phyloP scores from a whole-genome alignment of 2,888 invertebrate genomes.

The Copidosoma aretas region DNA sequence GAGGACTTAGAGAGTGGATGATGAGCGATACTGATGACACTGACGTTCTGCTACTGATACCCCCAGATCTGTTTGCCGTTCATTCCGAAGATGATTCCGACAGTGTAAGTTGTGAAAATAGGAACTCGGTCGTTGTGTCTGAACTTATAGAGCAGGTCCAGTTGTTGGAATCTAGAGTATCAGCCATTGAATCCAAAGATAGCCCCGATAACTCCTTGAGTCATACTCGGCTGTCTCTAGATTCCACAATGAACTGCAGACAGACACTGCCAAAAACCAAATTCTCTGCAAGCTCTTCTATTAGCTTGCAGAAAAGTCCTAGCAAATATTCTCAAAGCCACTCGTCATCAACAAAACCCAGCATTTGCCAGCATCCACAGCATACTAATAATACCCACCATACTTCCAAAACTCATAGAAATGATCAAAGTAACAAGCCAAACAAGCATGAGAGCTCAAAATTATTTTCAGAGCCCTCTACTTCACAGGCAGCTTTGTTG shows the following conservation, averaged over 20 bases:
- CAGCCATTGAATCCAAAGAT: conserved; percentile 63
- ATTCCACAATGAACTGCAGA: conserved; percentile 34
- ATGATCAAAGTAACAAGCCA: conserved; percentile 43
- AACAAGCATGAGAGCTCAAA: conserved; percentile 51
- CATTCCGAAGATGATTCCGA: conserved; percentile 62
- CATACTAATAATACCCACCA: conserved; percentile 38
- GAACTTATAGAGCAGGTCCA: conserved; percentile 71
- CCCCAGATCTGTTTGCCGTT: conserved; percentile 77
- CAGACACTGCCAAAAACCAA: conserved; percentile 45
- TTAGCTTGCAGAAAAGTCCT: conserved; percentile 51
- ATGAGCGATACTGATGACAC: conserved; percentile 84
- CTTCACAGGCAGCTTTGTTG: conserved; percentile 38
- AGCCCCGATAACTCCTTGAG: conserved; percentile 48
- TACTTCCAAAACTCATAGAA: conserved; percentile 8
- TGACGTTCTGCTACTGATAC: conserved; percentile 79
- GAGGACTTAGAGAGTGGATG: conserved; percentile 48
- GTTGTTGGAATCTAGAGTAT: conserved; percentile 65
- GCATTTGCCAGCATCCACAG: conserved; percentile 34
- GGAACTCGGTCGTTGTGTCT: conserved; percentile 66
- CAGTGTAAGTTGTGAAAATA: conserved; percentile 35
- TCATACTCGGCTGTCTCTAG: conserved; percentile 27
- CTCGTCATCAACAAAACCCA: conserved; percentile 57
- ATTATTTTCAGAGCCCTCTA: conserved; percentile 43
- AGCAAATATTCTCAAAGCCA: conserved; percentile 48
- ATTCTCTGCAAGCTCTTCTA: conserved; percentile 49